These are phyloP conservation scores for Rhea pennata DNA, from an alignment of 2,113 vertebrate genomes.

Conservation along the genomic window DNA sequence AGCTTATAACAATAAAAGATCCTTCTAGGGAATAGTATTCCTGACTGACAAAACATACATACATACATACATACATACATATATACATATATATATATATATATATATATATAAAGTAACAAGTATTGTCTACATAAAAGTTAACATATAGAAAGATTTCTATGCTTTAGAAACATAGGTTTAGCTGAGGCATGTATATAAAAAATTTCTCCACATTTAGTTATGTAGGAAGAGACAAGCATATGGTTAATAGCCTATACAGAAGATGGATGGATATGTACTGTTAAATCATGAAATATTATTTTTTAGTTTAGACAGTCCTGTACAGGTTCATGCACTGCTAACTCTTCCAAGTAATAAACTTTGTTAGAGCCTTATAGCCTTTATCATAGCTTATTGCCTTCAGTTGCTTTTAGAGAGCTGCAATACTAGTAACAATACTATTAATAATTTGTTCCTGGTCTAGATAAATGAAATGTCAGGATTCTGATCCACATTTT, in stretches of 20 bases:
- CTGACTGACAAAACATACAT: background rate
- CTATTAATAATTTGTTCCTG: background rate
- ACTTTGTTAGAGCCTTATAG: background rate
- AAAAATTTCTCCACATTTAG: background rate
- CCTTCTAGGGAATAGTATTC: background rate
- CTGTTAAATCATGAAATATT: background rate
- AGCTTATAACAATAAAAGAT: constrained; percentile 17
- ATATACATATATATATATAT: background rate
- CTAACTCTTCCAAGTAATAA: background rate
- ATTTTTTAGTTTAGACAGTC: background rate
- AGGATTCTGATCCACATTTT: background rate
- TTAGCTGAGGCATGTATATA: background rate
- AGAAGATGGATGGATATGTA: background rate
- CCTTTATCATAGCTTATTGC: background rate
- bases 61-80: rapidly evolving
- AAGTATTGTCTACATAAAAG: background rate
- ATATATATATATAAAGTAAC: background rate
- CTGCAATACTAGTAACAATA: background rate
- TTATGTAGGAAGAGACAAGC: background rate
- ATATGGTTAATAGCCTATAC: background rate
- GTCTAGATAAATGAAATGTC: background rate
- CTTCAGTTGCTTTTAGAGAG: background rate
- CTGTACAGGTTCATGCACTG: background rate
- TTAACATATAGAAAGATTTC: background rate
- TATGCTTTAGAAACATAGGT: background rate